Base-by-base conservation (phyloP, 2,113 vertebrate genomes). In the Corythaeola cristata region DNA sequence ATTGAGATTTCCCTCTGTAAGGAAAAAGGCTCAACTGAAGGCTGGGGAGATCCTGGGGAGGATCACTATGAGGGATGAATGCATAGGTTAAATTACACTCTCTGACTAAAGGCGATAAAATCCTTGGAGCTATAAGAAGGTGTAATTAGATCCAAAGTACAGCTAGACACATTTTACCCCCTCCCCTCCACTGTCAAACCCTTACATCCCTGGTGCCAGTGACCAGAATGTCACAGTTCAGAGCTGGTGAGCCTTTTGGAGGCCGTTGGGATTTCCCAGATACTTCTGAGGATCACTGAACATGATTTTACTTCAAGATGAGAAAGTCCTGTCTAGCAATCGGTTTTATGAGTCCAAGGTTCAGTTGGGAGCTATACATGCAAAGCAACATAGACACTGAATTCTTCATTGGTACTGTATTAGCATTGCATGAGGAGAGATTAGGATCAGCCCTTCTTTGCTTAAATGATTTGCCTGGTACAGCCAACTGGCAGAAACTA, bases 21-120 rank as follows among this genome's bases (percentile, higher is more conserved):
- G 52, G 64, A 30, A 64, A 55, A 85, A 78, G 37, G 26, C 72
- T 23, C 39, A 64, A 18, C 59, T 89, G 77, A 86, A 93, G 88
- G 22, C 63, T 89, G 69, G 19, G 41, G 41, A 44, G 41, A 44
- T 44, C 41, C 9, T 44, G 41, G 41, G 49, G 28, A 67, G 45
- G 80, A 90, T 91, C 55, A 23, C 58, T 93, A 4, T 59, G 82
- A 93, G 55, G 55, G 26, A 15, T 96, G 50, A 86, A 87, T 96
- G 56, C 85, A 75, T 89, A 86, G 90, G 44, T 78, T 97, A 91
- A 88, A 22, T 97, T 97, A 93, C 95, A 73, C 62, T 80, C 66
- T 97, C 95, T 80, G 96, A 79, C 50, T 41, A 91, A 96, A 98
- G 94, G 82, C 97, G 95, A 56, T 96, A 95, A 95, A 96, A 95